Conservation (phyloP, 1,140 invertebrate genomes). For the Lepidurus couesii region DNA sequence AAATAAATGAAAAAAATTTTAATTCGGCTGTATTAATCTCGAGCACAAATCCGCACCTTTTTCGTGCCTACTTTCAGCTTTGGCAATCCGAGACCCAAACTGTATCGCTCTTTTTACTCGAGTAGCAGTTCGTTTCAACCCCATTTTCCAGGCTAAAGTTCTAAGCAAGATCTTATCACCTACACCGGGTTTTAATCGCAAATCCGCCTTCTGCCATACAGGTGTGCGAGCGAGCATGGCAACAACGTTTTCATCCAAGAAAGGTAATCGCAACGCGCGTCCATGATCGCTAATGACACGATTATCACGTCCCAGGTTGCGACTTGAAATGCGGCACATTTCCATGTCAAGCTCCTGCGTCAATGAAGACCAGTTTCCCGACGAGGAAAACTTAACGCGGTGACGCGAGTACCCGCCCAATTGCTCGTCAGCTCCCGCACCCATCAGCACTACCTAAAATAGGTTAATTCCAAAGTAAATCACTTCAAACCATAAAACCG, state of each 20-base stretch:
- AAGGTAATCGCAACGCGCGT: slow-evolving; percentile 77
- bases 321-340: slow-evolving; percentile 73
- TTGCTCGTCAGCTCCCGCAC: slow-evolving; percentile 95
- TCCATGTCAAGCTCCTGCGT: slow-evolving; percentile 65
- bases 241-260: slow-evolving; percentile 85
- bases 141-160: slow-evolving; percentile 65
- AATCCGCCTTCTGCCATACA: slow-evolving; percentile 65
- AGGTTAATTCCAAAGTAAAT: neutral
- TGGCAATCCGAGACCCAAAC: slow-evolving; percentile 95
- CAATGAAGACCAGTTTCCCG: slow-evolving; percentile 58
- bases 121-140: slow-evolving; percentile 57
- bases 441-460: slow-evolving; percentile 70
- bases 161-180: slow-evolving; percentile 92
- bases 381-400: slow-evolving; percentile 57
- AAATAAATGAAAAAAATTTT: too few relatives aligned
- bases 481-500: neutral
- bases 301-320: slow-evolving; percentile 93
- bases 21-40: slow-evolving; percentile 40
- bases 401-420: slow-evolving; percentile 91
- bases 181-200: slow-evolving; percentile 57
- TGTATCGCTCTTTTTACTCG: slow-evolving; percentile 90
- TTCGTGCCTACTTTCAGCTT: slow-evolving; percentile 68
- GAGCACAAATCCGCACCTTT: slow-evolving; percentile 72
- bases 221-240: slow-evolving; percentile 62
- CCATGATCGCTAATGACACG: slow-evolving; percentile 73